These are phyloP conservation scores for Watsonalla binaria DNA, from an alignment of 2,888 invertebrate species.

Conservation along the genomic window DNA sequence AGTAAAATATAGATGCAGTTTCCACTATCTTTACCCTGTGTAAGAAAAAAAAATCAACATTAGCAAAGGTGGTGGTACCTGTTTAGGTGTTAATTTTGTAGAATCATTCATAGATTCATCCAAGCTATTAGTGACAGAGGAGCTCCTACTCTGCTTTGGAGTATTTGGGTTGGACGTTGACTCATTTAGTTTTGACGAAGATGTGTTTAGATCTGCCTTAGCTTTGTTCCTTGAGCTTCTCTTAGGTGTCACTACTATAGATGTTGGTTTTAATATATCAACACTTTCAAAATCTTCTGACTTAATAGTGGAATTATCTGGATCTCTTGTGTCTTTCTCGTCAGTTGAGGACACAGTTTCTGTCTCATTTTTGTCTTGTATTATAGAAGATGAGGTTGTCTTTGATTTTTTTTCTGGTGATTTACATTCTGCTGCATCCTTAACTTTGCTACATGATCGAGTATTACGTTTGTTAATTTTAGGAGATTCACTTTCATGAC, in stretches of 20 bases:
- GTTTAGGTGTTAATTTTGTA: conserved; percentile 59
- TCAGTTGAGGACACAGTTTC: background rate
- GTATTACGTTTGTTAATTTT: conserved; percentile 8
- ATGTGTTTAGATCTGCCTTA: conserved; percentile 32
- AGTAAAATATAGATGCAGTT: too few species aligned
- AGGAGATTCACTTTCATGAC: conserved; percentile 10
- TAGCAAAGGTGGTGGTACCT: conserved; percentile 34
- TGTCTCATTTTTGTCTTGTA: background rate
- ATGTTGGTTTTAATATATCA: conserved; percentile 6
- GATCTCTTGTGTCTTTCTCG: background rate
- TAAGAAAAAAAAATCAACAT: too few species aligned
- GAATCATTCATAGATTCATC: conserved; percentile 52
- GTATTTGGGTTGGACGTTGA: conserved; percentile 41
- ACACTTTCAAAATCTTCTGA: background rate
- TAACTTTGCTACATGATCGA: background rate
- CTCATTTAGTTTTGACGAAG: conserved; percentile 35
- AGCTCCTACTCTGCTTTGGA: conserved; percentile 45
- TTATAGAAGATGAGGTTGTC: background rate
- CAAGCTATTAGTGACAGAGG: conserved; percentile 40
- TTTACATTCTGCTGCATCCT: conserved; percentile 1
- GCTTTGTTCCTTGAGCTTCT: conserved; percentile 40
- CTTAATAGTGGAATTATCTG: background rate
- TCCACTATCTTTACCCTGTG: too few species aligned
- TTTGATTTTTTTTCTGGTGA: conserved; percentile 1
- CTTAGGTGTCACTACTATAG: conserved; percentile 38